Percentiles rank a stretch among this genome's conserved stretches.
phyloP scores from a whole-genome alignment of 2,113 vertebrate genomes.

The Pleuronectes platessa region DNA sequence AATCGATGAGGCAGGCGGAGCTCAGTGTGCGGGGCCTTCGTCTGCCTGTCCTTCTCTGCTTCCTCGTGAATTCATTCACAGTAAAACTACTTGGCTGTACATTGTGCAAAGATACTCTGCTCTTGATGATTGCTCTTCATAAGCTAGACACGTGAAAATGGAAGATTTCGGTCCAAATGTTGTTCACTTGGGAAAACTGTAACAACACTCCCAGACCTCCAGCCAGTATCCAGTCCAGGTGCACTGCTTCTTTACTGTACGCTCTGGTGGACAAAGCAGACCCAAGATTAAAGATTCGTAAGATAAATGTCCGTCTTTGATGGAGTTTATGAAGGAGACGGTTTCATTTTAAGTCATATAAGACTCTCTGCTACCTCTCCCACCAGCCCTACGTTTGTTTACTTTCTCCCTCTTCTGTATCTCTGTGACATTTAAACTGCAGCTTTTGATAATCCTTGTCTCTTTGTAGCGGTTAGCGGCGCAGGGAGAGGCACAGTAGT shows the following conservation, averaged over 20 bases:
- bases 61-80: conserved; percentile 39
- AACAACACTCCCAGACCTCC: not conserved
- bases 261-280: conserved; percentile 7
- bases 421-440: conserved; percentile 9
- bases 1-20: conserved; percentile 35
- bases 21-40: conserved; percentile 26
- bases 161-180: conserved; percentile 21
- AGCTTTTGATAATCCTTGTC: not conserved
- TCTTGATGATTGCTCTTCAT: conserved; percentile 28
- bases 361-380: not conserved
- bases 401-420: conserved; percentile 3
- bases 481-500: conserved; percentile 11
- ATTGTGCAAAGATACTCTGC: conserved; percentile 18
- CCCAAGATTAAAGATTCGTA: not conserved
- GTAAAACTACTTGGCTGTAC: conserved; percentile 33
- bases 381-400: not conserved
- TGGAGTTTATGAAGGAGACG: not conserved
- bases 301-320: conserved; percentile 12
- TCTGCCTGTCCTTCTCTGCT: conserved; percentile 33
- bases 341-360: conserved; percentile 2
- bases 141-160: conserved; percentile 15
- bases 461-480: not conserved
- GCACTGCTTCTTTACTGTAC: conserved; percentile 3
- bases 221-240: conserved; percentile 10
- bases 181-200: not conserved